Evolutionary conservation across 1,140 invertebrate species (phyloP).

Genomic region (Drosophila repleta): DNA sequence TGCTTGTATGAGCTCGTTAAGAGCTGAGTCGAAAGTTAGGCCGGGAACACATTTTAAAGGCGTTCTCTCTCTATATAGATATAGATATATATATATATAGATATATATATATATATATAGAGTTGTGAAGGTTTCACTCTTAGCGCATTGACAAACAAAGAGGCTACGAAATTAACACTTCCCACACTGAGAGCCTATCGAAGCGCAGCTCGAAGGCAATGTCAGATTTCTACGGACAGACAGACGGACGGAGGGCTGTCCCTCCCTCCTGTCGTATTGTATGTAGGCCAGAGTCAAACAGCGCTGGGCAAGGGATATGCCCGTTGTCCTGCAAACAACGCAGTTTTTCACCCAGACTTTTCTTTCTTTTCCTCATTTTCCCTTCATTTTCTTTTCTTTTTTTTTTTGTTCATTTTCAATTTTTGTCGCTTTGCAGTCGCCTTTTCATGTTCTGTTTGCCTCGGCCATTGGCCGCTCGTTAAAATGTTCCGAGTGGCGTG

Average conservation of each 20-base stretch:
- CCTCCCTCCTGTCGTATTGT: constrained; percentile 35
- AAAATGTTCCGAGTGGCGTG: neutral
- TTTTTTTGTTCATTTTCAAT: constrained; percentile 71
- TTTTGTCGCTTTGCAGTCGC: constrained; percentile 42
- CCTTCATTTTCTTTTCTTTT: too few species aligned
- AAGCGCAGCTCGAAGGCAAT: constrained; percentile 61
- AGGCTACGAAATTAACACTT: constrained; percentile 78
- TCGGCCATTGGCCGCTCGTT: constrained; percentile 5
- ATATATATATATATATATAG: neutral
- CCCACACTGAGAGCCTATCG: constrained; percentile 64
- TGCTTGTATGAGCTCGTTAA: constrained; percentile 56
- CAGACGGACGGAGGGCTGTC: constrained; percentile 7
- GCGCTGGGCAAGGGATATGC: neutral
- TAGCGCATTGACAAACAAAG: constrained; percentile 66
- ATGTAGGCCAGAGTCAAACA: constrained; percentile 40
- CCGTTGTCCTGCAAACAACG: constrained; percentile 61
- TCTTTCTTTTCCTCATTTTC: constrained; percentile 60
- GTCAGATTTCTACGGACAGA: constrained; percentile 35
- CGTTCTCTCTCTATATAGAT: neutral
- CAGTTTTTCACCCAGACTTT: constrained; percentile 56
- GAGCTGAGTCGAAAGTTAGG: constrained; percentile 62
- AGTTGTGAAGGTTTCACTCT: neutral
- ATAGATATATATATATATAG: neutral
- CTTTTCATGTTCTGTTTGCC: neutral
- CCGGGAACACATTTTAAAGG: constrained; percentile 38